Base-by-base conservation (phyloP, 2,797 vertebrate species). In the Danionella dracula region DNA sequence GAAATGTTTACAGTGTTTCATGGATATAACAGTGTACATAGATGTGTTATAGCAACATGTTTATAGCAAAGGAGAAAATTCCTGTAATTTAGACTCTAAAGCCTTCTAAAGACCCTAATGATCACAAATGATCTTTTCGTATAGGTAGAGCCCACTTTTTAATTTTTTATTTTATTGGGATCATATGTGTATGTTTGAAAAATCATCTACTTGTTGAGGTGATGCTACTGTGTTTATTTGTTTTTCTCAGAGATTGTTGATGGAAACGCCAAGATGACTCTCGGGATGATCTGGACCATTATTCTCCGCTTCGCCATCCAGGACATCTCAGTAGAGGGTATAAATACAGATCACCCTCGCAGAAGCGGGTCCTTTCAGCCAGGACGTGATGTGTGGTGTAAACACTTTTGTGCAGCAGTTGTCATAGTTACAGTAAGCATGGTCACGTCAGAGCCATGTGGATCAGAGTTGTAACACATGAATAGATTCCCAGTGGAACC, bases 231-330 rank as follows among this genome's bases (percentile, higher is more conserved):
- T 56, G 37, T 0, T 16, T 55, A 37, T 48, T 40, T 60, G 34
- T 53, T 42, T 9, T 13, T 69, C 13, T 48, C 84, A 99, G 96
- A 99, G 88, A 99, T 98, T 0, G 96, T 99, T 72, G 96, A 98
- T 49, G 96, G 96, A 31, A 99, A 99, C 1, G 94, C 92, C 68
- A 99, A 99, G 79, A 99, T 98, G 96, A 99, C 96, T 45, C 89
- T 99, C 83, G 96, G 96, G 87, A 98, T 98, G 96, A 98, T 99
- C 86, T 99, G 96, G 96, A 99, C 96, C 80, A 99, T 99, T 81
- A 99, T 99, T 82, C 96, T 99, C 62, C 96, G 96, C 80, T 99
- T 99, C 60, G 96, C 96, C 81, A 99, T 99, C 84, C 96, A 99
- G 79, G 96, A 99, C 85, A 99, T 99, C 85, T 99, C 96, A 5